These are phyloP conservation scores for Serripes groenlandicus DNA, from an alignment of 2,888 invertebrate species.

Conservation along the genomic window DNA sequence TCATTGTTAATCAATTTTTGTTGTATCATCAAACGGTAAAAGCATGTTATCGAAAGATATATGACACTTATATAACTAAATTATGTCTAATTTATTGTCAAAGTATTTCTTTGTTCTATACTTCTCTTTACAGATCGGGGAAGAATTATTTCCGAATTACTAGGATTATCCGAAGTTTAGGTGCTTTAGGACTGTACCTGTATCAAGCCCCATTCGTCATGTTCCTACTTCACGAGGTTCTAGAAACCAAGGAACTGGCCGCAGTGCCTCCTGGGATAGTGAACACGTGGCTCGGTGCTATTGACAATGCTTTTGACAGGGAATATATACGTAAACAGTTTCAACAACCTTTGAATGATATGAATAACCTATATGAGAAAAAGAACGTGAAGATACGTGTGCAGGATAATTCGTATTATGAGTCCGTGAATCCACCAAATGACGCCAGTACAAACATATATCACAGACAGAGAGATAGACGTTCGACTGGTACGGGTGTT, in stretches of 20 bases:
- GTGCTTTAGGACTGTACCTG: slow-evolving; percentile 77
- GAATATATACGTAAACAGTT: slow-evolving; percentile 50
- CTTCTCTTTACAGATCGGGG: slow-evolving; percentile 71
- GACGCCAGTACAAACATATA: no score
- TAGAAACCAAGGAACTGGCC: slow-evolving; percentile 51
- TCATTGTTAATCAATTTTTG: no score
- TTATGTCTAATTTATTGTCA: no score
- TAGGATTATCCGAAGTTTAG: slow-evolving; percentile 81
- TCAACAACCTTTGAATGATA: slow-evolving; percentile 4
- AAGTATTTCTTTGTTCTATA: no score
- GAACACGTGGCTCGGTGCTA: slow-evolving; percentile 44
- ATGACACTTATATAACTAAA: no score
- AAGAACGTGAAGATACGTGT: slow-evolving; percentile 6
- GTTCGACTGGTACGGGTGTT: no score
- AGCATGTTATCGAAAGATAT: no score
- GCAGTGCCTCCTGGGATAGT: slow-evolving; percentile 31
- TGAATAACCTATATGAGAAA: slow-evolving; percentile 29
- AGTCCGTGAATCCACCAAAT: no score
- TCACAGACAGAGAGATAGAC: no score
- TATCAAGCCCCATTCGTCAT: slow-evolving; percentile 75
- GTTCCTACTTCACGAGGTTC: slow-evolving; percentile 73
- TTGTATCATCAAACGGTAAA: no score
- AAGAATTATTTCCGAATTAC: slow-evolving; percentile 82
- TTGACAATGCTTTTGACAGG: slow-evolving; percentile 47
- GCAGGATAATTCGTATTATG: slow-evolving; percentile 1